phyloP scores from a whole-genome alignment of 1,140 invertebrate genomes.

The Pogonognathellus flavescens region DNA sequence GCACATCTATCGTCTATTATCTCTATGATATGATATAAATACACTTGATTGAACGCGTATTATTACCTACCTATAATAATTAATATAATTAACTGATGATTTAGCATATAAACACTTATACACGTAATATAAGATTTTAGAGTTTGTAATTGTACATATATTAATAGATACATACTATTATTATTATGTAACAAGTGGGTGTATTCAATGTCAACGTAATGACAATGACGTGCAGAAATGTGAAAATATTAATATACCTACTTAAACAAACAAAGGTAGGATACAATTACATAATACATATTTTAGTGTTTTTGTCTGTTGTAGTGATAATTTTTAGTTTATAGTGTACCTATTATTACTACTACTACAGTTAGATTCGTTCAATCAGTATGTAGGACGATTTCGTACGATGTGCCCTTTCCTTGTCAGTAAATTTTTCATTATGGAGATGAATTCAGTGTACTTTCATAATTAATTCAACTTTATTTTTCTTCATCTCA shows the following conservation, averaged over 20 bases:
- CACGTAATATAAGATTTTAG: too few relatives aligned
- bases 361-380: conserved; percentile 29
- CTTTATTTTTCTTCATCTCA: conserved; percentile 25
- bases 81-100: conserved; percentile 12
- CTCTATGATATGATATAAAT: conserved; percentile 6
- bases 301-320: conserved; percentile 49
- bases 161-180: too few relatives aligned
- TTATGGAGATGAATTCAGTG: conserved; percentile 42
- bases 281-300: conserved; percentile 20
- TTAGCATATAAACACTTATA: conserved; percentile 10
- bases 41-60: conserved; percentile 8
- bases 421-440: conserved; percentile 47
- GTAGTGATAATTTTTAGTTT: conserved; percentile 21
- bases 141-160: too few relatives aligned
- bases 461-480: conserved; percentile 24
- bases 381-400: conserved; percentile 30
- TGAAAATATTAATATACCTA: conserved; percentile 34
- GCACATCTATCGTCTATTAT: conserved; percentile 4
- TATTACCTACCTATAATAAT: conserved; percentile 10
- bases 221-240: conserved; percentile 16
- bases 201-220: conserved; percentile 22
- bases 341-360: too few relatives aligned
- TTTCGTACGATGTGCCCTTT: conserved; percentile 33
- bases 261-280: conserved; percentile 14
- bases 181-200: background rate